These are phyloP conservation scores for Elegia similella DNA, from an alignment of 2,888 invertebrate species.

Conservation along the genomic window DNA sequence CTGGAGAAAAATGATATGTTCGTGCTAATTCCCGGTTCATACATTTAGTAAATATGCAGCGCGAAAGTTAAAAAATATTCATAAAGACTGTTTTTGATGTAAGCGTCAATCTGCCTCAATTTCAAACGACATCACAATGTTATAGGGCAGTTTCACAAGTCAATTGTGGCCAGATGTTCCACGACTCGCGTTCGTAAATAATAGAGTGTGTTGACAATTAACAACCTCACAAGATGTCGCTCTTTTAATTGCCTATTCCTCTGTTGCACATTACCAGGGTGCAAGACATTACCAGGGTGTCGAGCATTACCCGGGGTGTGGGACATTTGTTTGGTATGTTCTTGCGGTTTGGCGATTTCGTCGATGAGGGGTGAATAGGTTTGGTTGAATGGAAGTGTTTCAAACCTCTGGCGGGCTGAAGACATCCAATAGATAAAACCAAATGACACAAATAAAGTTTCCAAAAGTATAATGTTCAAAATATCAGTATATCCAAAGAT, in stretches of 20 bases:
- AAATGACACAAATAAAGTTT: too few relatives aligned
- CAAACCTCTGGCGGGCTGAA: too few relatives aligned
- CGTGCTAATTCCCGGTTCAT: too few relatives aligned
- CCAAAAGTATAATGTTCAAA: too few relatives aligned
- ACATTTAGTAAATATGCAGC: too few relatives aligned
- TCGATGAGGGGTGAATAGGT: neutral
- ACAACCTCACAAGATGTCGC: constrained; percentile 45
- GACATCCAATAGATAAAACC: too few relatives aligned
- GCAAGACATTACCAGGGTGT: constrained; percentile 31
- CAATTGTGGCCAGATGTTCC: constrained; percentile 26
- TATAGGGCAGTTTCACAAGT: neutral
- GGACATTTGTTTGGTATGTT: constrained; percentile 56
- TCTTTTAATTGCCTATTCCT: constrained; percentile 34
- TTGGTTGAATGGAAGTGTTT: neutral
- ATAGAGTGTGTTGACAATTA: constrained; percentile 43
- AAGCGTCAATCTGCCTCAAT: too few relatives aligned
- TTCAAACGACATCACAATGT: too few relatives aligned
- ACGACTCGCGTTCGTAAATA: constrained; percentile 19
- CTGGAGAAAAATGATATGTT: too few relatives aligned
- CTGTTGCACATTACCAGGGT: constrained; percentile 26
- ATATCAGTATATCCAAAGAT: too few relatives aligned
- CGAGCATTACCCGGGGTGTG: constrained; percentile 25
- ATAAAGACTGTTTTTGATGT: too few relatives aligned
- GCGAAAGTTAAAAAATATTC: too few relatives aligned
- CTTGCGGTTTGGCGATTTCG: constrained; percentile 38